A percentile compares a stretch with the other conserved stretches of the same genome.
phyloP scores from a whole-genome alignment of 2,113 vertebrate genomes.

The Taxidea taxus region DNA sequence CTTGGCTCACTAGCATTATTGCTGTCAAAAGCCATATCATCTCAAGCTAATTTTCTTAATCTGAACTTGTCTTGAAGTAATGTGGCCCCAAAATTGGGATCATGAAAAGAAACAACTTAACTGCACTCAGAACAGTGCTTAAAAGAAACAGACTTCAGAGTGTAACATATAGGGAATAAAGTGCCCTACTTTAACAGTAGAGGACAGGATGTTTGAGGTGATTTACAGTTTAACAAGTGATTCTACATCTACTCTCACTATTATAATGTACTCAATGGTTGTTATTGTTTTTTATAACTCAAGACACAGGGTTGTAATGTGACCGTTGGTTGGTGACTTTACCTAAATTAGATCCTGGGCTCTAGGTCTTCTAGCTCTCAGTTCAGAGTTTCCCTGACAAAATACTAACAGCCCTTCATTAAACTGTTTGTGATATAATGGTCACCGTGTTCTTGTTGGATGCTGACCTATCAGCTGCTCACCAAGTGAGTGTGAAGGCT shows the following conservation, averaged over 20 bases:
- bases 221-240: background rate
- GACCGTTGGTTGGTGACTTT: background rate
- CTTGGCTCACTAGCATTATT: constrained; percentile 44
- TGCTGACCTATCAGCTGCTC: background rate
- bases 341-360: background rate
- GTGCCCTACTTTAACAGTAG: background rate
- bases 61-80: constrained; percentile 58
- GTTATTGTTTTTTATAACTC: background rate
- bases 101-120: constrained; percentile 55
- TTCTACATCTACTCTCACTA: background rate
- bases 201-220: background rate
- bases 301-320: background rate
- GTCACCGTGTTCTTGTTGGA: background rate
- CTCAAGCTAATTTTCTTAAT: constrained; percentile 62
- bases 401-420: background rate
- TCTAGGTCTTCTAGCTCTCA: background rate
- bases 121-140: background rate
- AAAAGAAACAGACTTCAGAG: constrained; percentile 23
- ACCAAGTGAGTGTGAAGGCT: background rate
- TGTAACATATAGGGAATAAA: background rate
- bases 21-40: constrained; percentile 58
- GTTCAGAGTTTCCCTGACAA: background rate
- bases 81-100: constrained; percentile 13
- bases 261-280: background rate
- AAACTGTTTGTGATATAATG: background rate